Conservation (phyloP, 2,888 invertebrate genomes). For the Eupithecia tripunctaria region DNA sequence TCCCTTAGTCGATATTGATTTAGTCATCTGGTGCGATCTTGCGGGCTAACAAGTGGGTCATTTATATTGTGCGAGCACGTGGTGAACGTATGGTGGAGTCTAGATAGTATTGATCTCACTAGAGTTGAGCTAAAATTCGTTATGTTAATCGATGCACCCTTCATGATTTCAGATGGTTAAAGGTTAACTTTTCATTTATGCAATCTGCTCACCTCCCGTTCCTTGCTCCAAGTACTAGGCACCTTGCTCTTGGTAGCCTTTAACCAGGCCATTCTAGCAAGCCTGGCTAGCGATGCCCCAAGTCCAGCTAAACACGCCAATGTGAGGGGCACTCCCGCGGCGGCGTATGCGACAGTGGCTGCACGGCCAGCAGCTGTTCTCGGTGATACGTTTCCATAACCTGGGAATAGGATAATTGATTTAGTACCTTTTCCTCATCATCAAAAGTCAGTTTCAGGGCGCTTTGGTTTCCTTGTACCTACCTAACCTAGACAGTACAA, state of each 20-base stretch:
- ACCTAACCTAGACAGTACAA: too few relatives aligned
- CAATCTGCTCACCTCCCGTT: conserved; percentile 63
- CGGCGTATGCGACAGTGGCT: conserved; percentile 93
- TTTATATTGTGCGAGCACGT: not conserved
- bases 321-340: conserved; percentile 94
- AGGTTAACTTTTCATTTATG: not conserved
- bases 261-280: conserved; percentile 87
- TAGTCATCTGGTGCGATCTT: not conserved
- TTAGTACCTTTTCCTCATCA: not conserved
- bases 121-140: not conserved
- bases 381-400: conserved; percentile 94
- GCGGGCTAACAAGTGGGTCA: not conserved
- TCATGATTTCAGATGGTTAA: not conserved
- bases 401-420: conserved; percentile 70
- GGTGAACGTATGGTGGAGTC: not conserved
- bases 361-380: conserved; percentile 92
- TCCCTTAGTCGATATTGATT: not conserved
- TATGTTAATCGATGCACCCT: not conserved
- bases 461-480: not conserved
- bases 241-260: conserved; percentile 73
- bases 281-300: conserved; percentile 91
- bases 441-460: not conserved
- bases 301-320: conserved; percentile 93
- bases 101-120: not conserved
- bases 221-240: conserved; percentile 74